These are phyloP conservation scores for Acrobasis suavella DNA, from an alignment of 2,888 invertebrate species.

Conservation along the genomic window DNA sequence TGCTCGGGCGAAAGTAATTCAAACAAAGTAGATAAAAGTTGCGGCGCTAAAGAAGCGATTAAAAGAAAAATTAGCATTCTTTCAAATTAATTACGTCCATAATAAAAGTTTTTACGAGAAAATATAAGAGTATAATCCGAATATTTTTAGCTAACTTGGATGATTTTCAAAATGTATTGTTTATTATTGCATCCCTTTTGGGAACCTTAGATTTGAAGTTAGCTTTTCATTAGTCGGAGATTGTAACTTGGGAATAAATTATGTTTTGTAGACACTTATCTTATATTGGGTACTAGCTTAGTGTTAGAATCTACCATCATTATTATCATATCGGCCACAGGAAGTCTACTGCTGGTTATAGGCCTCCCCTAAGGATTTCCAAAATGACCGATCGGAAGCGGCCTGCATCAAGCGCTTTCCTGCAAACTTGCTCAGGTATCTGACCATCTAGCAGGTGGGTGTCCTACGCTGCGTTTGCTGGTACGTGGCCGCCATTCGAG, in stretches of 20 bases:
- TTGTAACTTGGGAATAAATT: constrained; percentile 11
- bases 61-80: constrained; percentile 80
- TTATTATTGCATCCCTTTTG: constrained; percentile 28
- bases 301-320: too few relatives aligned
- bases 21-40: constrained; percentile 81
- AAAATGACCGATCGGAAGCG: too few relatives aligned
- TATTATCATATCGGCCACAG: too few relatives aligned
- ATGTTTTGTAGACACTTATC: not conserved
- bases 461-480: too few relatives aligned
- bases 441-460: too few relatives aligned
- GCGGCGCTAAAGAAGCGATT: constrained; percentile 76
- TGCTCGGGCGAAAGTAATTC: constrained; percentile 74
- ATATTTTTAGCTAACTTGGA: constrained; percentile 49
- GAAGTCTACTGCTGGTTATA: too few relatives aligned
- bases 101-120: constrained; percentile 72
- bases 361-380: too few relatives aligned
- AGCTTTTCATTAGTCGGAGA: constrained; percentile 1
- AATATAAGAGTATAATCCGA: constrained; percentile 59
- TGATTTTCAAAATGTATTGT: constrained; percentile 42
- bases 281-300: too few relatives aligned
- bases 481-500: too few relatives aligned
- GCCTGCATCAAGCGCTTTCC: too few relatives aligned
- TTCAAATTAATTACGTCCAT: constrained; percentile 78
- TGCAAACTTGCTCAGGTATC: too few relatives aligned
- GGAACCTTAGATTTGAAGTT: constrained; percentile 15